A percentile compares a stretch with the other conserved stretches of the same genome.
Conservation (phyloP, 2,797 vertebrate genomes). For the Tauraco hartlaubi region DNA sequence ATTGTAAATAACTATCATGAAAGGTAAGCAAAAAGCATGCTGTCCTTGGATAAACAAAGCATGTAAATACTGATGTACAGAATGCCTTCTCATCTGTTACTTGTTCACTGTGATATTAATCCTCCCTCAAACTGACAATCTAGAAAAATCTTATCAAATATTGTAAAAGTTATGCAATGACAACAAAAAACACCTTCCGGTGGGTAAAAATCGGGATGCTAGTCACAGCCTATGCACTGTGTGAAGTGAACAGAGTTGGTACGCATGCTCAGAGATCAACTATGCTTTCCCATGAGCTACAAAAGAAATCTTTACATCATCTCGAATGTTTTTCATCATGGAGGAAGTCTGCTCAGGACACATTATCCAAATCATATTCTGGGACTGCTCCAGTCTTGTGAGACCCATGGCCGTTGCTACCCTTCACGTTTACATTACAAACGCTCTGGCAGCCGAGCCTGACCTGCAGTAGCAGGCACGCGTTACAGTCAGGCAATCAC, state of each 20-base stretch:
- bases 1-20: background rate
- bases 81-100: background rate
- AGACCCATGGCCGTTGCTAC: background rate
- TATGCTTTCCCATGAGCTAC: constrained; percentile 36
- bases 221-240: background rate
- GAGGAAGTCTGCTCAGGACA: constrained; percentile 30
- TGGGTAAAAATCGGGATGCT: background rate
- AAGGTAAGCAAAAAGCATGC: background rate
- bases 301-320: constrained; percentile 16
- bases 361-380: constrained; percentile 5
- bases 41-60: background rate
- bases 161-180: background rate
- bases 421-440: constrained; percentile 29
- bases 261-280: background rate
- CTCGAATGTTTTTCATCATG: background rate
- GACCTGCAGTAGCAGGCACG: background rate
- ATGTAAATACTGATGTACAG: background rate
- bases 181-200: background rate
- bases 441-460: background rate
- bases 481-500: background rate
- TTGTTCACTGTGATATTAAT: background rate
- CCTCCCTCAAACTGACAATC: background rate
- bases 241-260: background rate
- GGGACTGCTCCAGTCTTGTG: background rate
- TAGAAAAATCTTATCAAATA: background rate